Conservation (phyloP, 2,797 vertebrate species). For the Pelodytes ibericus region DNA sequence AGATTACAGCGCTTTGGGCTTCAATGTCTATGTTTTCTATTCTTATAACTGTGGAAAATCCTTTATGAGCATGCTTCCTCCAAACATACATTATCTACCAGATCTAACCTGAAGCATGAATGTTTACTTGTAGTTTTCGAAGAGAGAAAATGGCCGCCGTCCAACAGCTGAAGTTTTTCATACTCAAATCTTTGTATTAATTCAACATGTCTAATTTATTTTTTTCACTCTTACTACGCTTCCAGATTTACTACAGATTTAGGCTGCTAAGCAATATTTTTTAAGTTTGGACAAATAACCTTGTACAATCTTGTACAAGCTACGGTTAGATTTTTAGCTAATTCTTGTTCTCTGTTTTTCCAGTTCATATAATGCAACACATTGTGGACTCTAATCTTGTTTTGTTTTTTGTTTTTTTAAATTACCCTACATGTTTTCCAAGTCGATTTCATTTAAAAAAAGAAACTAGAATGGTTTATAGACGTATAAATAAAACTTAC, state of each 20-base stretch:
- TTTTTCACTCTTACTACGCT: constrained; percentile 30
- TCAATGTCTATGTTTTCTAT: constrained; percentile 67
- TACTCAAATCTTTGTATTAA: constrained; percentile 37
- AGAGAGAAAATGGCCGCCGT: constrained; percentile 55
- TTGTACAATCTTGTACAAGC: constrained; percentile 17
- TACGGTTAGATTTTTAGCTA: constrained; percentile 23
- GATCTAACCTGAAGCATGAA: constrained; percentile 66
- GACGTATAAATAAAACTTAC: no score
- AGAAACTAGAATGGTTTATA: no score
- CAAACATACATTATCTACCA: constrained; percentile 59
- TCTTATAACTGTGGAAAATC: constrained; percentile 66
- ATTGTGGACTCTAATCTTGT: no score
- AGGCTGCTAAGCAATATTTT: constrained; percentile 39
- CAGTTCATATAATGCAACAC: constrained; percentile 36
- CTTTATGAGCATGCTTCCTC: constrained; percentile 64
- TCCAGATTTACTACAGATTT: constrained; percentile 47
- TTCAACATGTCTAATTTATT: constrained; percentile 51
- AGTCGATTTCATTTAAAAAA: no score
- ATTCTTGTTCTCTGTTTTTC: constrained; percentile 35
- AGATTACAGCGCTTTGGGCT: constrained; percentile 65
- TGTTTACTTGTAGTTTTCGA: constrained; percentile 61
- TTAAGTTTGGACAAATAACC: constrained; percentile 42
- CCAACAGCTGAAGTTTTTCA: constrained; percentile 60
- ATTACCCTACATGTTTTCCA: no score
- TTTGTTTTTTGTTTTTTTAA: no score